These are phyloP conservation scores for Lasioglossum oenotherae DNA, from an alignment of 2,888 invertebrate genomes.

Conservation along the genomic window DNA sequence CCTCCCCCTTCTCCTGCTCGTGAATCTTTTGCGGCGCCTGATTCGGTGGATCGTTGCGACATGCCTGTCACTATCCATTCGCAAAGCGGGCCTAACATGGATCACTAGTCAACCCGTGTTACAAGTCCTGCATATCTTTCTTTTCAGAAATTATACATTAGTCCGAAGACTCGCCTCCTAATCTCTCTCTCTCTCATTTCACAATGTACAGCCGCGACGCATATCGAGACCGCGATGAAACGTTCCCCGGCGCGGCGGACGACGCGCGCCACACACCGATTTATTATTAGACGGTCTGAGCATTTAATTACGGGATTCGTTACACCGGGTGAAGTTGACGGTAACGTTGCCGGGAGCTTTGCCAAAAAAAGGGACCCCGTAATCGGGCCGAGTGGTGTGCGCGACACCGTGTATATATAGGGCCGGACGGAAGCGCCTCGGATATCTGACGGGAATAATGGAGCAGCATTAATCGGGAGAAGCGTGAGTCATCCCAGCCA, in stretches of 20 bases:
- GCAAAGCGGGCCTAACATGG: slow-evolving; percentile 18
- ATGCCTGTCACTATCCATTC: slow-evolving; percentile 54
- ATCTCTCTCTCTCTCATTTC: slow-evolving; percentile 46
- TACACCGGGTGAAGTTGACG: slow-evolving; percentile 23
- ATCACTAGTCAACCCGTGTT: background rate
- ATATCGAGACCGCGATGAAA: slow-evolving; percentile 54
- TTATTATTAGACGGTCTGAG: slow-evolving; percentile 57
- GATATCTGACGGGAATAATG: slow-evolving; percentile 12
- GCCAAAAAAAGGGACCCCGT: slow-evolving; percentile 47
- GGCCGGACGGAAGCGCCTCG: background rate
- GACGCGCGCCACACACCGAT: slow-evolving; percentile 11
- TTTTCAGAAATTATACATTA: background rate
- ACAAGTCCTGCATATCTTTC: background rate
- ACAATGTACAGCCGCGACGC: slow-evolving; percentile 36
- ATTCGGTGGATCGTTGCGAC: slow-evolving; percentile 66
- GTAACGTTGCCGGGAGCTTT: slow-evolving; percentile 39
- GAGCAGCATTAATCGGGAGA: slow-evolving; percentile 15
- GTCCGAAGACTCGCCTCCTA: slow-evolving; percentile 37
- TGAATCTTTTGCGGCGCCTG: slow-evolving; percentile 67
- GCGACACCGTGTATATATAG: slow-evolving; percentile 7
- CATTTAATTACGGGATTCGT: slow-evolving; percentile 64
- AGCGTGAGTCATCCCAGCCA: background rate
- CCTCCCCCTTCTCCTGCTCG: background rate
- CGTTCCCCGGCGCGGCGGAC: slow-evolving; percentile 41
- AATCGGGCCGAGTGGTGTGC: slow-evolving; percentile 24